Conservation (phyloP, 2,888 invertebrate genomes). For the Cheilosia grossa region DNA sequence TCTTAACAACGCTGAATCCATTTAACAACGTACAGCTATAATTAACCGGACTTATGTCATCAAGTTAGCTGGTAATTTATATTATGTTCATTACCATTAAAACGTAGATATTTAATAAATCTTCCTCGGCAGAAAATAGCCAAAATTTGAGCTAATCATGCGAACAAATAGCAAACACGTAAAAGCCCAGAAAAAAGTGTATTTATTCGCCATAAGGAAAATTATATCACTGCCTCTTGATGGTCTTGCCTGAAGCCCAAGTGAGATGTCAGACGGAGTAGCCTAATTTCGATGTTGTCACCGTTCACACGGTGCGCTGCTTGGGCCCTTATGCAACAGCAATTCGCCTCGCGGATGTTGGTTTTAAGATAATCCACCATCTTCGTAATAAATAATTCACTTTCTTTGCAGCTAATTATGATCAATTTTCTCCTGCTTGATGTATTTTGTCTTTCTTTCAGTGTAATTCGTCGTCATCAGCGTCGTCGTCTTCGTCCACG, state of each 20-base stretch:
- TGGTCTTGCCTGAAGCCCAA: conserved; percentile 18
- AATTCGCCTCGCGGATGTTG: conserved; percentile 19
- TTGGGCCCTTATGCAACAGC: conserved; percentile 21
- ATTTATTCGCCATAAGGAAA: conserved; percentile 21
- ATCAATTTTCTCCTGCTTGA: conserved; percentile 32
- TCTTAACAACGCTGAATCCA: conserved; percentile 7
- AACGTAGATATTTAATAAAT: conserved; percentile 4
- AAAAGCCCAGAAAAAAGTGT: conserved; percentile 3
- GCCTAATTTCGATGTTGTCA: not conserved
- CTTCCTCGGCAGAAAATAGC: not conserved
- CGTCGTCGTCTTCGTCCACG: conserved; percentile 65
- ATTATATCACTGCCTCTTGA: conserved; percentile 34
- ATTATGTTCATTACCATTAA: not conserved
- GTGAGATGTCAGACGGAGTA: not conserved
- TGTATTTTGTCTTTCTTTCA: conserved; percentile 52
- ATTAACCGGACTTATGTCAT: conserved; percentile 34
- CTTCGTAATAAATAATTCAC: not conserved
- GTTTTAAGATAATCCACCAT: not conserved
- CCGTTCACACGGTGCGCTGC: not conserved
- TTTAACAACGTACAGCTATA: not conserved
- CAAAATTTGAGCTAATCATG: conserved; percentile 33
- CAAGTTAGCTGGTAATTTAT: conserved; percentile 6
- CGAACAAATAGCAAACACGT: not conserved
- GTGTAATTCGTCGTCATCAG: conserved; percentile 68
- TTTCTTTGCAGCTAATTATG: conserved; percentile 19